Base-by-base conservation (phyloP, 23 tunicate genomes). In the Diplosoma virens region DNA sequence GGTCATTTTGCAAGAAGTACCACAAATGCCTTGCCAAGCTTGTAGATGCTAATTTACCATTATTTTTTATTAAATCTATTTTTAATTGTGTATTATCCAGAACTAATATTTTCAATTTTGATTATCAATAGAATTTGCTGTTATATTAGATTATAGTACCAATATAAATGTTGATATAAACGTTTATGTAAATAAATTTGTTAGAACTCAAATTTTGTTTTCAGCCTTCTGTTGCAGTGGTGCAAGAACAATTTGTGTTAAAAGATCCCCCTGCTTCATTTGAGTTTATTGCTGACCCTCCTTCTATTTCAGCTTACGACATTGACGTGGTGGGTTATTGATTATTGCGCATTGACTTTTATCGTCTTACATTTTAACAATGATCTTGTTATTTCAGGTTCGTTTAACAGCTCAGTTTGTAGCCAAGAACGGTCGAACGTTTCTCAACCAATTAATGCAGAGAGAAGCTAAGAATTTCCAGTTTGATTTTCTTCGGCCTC, bases 401-500 rank as follows among this genome's bases (percentile, higher is more conserved):
- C 59, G 89, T 14, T 54, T 93, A 47, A 87, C 98, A 0, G 98
- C 98, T 1, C 89, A 79, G 46, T 93, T 86, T 82, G 98, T 86
- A 25, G 93, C 98, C 33, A 77, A 81, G 36, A 93, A 93, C 55
- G 98, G 98, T 1, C 87, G 98, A 6, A 67, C 79, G 14, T 93
- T 93, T 74, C 77, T 93, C 29, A 93, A 87, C 28, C 98, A 93
- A 32, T 56, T 93, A 41, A 93, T 87, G 94, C 93, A 86, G 41
- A 73, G 86, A 25, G 98, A 93, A 63, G 86, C 93, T 17, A 93
- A 86, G 58, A 93, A 86, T 47, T 82, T 71, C 47, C 98, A 93
- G 77, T 93, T 93, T 78, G 98, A 93, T 60, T 93, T 93, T 47
- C 61, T 93, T 58, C 77, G 98, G 3, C 98, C 98, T 17, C 98